phyloP scores from a whole-genome alignment of 2,113 vertebrate species.

The Helogale parvula region DNA sequence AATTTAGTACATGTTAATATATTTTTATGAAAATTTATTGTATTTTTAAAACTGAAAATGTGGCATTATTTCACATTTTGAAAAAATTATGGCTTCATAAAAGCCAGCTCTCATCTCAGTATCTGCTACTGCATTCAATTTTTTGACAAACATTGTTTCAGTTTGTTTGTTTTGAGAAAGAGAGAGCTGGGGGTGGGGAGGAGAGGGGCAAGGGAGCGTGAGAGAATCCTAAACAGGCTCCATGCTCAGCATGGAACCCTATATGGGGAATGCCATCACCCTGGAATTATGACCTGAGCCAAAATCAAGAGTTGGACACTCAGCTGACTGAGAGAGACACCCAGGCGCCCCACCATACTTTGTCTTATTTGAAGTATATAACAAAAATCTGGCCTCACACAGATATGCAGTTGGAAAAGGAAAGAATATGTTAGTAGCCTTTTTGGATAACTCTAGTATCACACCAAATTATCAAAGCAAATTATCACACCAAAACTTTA shows the following conservation, averaged over 20 bases:
- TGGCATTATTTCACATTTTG: neutral
- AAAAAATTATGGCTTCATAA: neutral
- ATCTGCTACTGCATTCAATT: neutral
- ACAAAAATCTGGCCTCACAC: neutral
- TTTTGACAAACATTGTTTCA: neutral
- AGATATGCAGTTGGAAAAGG: neutral
- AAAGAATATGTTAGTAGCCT: neutral
- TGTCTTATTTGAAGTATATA: neutral
- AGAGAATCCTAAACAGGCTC: too few species aligned
- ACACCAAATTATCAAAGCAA: neutral
- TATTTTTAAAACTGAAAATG: constrained; percentile 23
- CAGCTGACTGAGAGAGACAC: too few species aligned
- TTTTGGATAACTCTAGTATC: neutral
- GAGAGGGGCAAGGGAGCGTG: too few species aligned
- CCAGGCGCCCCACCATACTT: neutral
- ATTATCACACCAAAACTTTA: constrained; percentile 1
- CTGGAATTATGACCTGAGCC: too few species aligned
- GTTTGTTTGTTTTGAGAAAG: too few species aligned
- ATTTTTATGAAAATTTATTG: constrained; percentile 6
- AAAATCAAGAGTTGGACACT: too few species aligned
- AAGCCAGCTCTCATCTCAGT: neutral
- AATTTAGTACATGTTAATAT: neutral
- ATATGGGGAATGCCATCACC: too few species aligned
- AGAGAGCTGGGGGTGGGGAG: too few species aligned
- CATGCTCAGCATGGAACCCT: too few species aligned